Evolutionary conservation across 2,888 invertebrate genomes (phyloP).

Genomic region (Heliconius charithonia): DNA sequence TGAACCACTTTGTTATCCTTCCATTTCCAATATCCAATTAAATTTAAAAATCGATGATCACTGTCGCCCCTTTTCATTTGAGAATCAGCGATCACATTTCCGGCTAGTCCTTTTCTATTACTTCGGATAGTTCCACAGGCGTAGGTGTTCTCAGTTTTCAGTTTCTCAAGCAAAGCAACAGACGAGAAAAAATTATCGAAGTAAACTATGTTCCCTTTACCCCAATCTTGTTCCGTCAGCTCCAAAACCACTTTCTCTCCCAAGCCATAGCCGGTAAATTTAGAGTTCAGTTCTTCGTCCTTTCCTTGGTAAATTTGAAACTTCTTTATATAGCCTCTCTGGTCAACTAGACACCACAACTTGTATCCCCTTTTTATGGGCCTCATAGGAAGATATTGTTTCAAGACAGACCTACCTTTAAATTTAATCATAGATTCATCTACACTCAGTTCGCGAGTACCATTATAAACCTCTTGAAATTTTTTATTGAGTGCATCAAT

Average conservation of each 20-base stretch:
- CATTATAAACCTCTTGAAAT: slow-evolving; percentile 47
- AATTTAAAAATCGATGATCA: slow-evolving; percentile 48
- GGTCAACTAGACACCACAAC: slow-evolving; percentile 44
- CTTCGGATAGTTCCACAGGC: slow-evolving; percentile 46
- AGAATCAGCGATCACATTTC: slow-evolving; percentile 46
- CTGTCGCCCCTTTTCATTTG: slow-evolving; percentile 43
- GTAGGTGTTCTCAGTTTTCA: slow-evolving; percentile 44
- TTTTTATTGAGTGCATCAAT: slow-evolving; percentile 47
- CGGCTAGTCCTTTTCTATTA: slow-evolving; percentile 43
- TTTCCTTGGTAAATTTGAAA: slow-evolving; percentile 48
- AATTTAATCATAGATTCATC: slow-evolving; percentile 51
- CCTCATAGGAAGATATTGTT: slow-evolving; percentile 56
- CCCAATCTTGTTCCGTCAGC: slow-evolving; percentile 46
- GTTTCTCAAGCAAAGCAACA: slow-evolving; percentile 49
- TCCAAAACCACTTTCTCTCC: slow-evolving; percentile 43
- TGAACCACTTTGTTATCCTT: slow-evolving; percentile 44
- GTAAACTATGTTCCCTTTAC: slow-evolving; percentile 45
- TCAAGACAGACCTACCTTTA: slow-evolving; percentile 48
- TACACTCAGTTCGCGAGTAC: slow-evolving; percentile 49
- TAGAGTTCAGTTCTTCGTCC: slow-evolving; percentile 45
- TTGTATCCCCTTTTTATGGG: slow-evolving; percentile 57
- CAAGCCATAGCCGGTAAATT: slow-evolving; percentile 41
- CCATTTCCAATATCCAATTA: slow-evolving; percentile 47
- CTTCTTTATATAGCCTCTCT: slow-evolving; percentile 45
- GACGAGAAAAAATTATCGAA: slow-evolving; percentile 49